Evolutionary conservation across 2,888 invertebrate species (phyloP).

Genomic region (Eupithecia vulgata): DNA sequence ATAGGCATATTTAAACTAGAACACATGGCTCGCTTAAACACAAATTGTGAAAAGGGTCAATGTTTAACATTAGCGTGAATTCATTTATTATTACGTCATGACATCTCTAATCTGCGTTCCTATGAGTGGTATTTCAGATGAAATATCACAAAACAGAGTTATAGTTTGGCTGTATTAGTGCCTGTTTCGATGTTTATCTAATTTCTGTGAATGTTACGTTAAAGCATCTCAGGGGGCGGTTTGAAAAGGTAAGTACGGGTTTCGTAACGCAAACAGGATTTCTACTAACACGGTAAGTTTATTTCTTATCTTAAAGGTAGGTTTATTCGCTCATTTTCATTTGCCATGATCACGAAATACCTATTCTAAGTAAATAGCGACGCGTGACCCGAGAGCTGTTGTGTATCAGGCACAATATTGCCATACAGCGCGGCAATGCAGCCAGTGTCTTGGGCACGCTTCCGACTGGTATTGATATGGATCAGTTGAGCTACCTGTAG

Average conservation of each 20-base stretch:
- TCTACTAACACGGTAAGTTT: not conserved
- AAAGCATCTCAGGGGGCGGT: not conserved
- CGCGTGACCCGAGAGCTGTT: no score
- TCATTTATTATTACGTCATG: slow-evolving; percentile 18
- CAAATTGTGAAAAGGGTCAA: slow-evolving; percentile 46
- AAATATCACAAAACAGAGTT: not conserved
- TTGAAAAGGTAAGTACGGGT: not conserved
- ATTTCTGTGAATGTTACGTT: not conserved
- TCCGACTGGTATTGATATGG: no score
- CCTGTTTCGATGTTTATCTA: not conserved
- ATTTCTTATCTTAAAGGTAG: not conserved
- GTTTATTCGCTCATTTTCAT: not conserved
- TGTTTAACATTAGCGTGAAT: slow-evolving; percentile 40
- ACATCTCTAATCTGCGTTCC: not conserved
- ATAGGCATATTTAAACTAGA: slow-evolving; percentile 57
- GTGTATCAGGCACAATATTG: no score
- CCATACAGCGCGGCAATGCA: no score
- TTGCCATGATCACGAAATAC: not conserved
- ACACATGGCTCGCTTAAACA: slow-evolving; percentile 44
- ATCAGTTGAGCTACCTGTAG: no score
- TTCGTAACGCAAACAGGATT: not conserved
- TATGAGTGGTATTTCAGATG: not conserved
- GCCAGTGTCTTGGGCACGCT: no score
- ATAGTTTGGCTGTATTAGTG: not conserved
- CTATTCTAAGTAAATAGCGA: not conserved